These are phyloP conservation scores for Apodemus agrarius DNA, from an alignment of 2,797 vertebrate species.

Conservation along the genomic window DNA sequence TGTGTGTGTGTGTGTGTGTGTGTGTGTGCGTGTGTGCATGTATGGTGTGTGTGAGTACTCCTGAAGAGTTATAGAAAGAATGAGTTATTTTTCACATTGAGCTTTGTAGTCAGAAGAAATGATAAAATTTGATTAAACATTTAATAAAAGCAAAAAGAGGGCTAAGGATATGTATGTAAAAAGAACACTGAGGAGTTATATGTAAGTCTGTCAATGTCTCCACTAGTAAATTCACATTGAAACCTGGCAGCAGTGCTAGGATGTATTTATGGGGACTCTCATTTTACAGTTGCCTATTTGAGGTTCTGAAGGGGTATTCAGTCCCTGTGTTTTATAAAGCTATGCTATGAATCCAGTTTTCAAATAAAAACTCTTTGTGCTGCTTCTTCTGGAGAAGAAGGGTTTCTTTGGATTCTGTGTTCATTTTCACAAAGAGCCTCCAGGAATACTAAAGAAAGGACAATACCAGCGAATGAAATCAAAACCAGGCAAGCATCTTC, in stretches of 20 bases:
- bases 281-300: neutral
- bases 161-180: neutral
- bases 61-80: neutral
- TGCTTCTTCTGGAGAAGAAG: neutral
- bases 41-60: neutral
- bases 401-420: neutral
- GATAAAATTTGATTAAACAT: conserved; percentile 27
- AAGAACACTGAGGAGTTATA: neutral
- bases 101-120: conserved; percentile 11
- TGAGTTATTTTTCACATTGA: neutral
- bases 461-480: neutral
- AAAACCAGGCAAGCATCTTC: neutral
- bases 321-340: neutral
- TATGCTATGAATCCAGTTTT: neutral
- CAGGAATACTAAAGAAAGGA: conserved; percentile 5
- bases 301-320: neutral
- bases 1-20: neutral
- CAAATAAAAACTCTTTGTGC: neutral
- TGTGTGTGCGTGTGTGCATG: neutral
- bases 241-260: neutral
- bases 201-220: neutral
- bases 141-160: neutral
- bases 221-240: neutral
- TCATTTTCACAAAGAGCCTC: neutral
- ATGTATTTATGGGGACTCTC: neutral